Percentiles rank a stretch among this genome's conserved stretches.
These are phyloP conservation scores for Peromyscus leucopus DNA, from an alignment of 2,113 vertebrate species.

Conservation along the genomic window DNA sequence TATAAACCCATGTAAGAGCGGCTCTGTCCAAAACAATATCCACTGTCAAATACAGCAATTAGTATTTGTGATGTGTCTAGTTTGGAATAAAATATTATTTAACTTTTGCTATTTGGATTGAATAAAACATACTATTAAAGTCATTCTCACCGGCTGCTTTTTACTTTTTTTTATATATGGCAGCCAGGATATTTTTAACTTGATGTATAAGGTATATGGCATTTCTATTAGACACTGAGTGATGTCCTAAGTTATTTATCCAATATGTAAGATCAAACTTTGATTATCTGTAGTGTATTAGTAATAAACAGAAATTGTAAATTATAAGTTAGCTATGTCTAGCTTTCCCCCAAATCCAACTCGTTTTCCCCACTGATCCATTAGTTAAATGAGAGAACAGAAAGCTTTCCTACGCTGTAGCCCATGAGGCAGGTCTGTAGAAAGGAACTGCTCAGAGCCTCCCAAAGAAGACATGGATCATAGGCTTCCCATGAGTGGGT, in stretches of 20 bases:
- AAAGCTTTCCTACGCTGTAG: not conserved
- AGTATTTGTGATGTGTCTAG: not conserved
- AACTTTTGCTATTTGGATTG: not conserved
- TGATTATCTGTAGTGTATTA: not conserved
- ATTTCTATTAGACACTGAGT: not conserved
- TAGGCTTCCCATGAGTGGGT: not conserved
- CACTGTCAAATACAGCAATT: not conserved
- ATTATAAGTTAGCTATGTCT: not conserved
- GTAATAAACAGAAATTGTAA: not conserved
- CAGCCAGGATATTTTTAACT: not conserved
- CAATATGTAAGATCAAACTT: not conserved
- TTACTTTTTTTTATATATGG: not conserved
- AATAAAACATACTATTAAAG: not conserved
- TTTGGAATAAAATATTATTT: not conserved
- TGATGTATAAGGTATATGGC: not conserved
- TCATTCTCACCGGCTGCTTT: not conserved
- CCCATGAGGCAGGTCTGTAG: not conserved
- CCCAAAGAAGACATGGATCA: not conserved
- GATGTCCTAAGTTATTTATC: not conserved
- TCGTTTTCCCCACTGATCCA: not conserved
- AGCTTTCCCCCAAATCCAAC: not conserved
- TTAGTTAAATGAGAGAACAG: not conserved
- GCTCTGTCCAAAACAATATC: too few species aligned
- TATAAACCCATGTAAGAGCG: not conserved
- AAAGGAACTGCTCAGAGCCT: not conserved